Base-by-base conservation (phyloP, 2,888 invertebrate genomes). In the Acleris cristana region DNA sequence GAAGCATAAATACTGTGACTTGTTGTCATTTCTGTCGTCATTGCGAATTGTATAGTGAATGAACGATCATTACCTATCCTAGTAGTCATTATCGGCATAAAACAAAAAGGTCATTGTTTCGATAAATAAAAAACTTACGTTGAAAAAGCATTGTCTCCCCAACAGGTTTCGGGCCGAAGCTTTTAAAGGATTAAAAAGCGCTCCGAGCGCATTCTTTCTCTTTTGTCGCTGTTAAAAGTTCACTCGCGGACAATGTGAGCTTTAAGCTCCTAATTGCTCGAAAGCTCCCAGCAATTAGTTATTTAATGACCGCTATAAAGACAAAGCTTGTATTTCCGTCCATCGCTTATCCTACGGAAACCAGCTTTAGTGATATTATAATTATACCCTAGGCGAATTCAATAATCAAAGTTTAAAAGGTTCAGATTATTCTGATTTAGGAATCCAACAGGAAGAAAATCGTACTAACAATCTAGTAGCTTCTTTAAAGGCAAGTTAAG, bases 71-170 rank as follows among this genome's bases (percentile, higher is more conserved):
- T 44, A 45, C n/a, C 16, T 12, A 30, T 19, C 21, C 7, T 40
- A 48, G 18, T 5, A 10, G 23, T 21, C 19, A 45, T 19, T 57
- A 57, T 26, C 3, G 14, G 8, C 26, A 6, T 26, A 58, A 58
- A 48, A 26, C 21, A 5, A 16, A 57, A 52, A 26, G 26, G 40
- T 16, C n/a, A 44, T 16, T 56, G 19, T 34, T 18, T 44, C 26
- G 45, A 26, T 30, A 49, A 51, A 44, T 65, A 34, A 67, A 65
- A 70, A 60, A 51, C 40, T 51, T 52, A 57, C 65, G 26, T 66
- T 72, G 73, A 72, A 73, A 73, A 74, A 72, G 70, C 73, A 84
- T 86, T 86, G 84, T 86, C 79, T 80, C 79, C 67, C 56, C 76
- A 79, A 85, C 83, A 74, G 79, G 85, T 82, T 80, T 73, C 71